A percentile compares a stretch with the other conserved stretches of the same genome.
Conservation (phyloP, 2,888 invertebrate genomes). For the Meandrusa payeni region DNA sequence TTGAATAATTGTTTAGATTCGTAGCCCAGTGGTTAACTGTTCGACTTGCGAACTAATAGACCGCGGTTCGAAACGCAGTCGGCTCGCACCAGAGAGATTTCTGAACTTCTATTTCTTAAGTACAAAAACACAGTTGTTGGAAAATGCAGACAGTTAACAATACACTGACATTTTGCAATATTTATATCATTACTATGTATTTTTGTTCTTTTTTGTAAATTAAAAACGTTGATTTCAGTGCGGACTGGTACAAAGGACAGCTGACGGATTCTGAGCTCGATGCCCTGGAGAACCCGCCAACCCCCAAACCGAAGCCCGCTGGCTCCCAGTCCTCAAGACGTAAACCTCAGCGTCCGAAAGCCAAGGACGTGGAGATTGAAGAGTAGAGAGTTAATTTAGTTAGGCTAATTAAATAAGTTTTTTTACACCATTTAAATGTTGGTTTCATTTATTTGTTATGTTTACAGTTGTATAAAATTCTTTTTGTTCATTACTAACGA, state of each 20-base stretch:
- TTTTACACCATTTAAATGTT: not conserved
- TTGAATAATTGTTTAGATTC: no score
- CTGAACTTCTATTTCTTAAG: no score
- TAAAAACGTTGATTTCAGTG: conserved; percentile 74
- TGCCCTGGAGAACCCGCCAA: conserved; percentile 89
- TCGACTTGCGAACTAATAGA: no score
- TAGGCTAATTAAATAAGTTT: conserved; percentile 43
- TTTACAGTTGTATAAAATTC: no score
- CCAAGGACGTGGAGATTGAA: conserved; percentile 42
- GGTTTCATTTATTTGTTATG: conserved; percentile 1
- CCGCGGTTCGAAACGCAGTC: no score
- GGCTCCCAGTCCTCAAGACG: conserved; percentile 64
- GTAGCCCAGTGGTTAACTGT: no score
- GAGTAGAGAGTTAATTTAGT: conserved; percentile 48
- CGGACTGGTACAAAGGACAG: conserved; percentile 94
- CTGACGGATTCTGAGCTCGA: conserved; percentile 90
- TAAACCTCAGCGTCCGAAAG: conserved; percentile 70
- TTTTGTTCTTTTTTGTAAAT: not conserved
- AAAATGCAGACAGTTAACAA: no score
- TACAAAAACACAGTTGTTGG: no score
- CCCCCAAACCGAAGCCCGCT: conserved; percentile 80
- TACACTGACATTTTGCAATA: conserved; percentile 2
- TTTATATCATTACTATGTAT: not conserved
- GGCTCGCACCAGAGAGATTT: no score
- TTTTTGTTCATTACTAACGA: no score